These are phyloP conservation scores for Trissolcus japonicus DNA, from an alignment of 2,888 invertebrate genomes.

Conservation along the genomic window DNA sequence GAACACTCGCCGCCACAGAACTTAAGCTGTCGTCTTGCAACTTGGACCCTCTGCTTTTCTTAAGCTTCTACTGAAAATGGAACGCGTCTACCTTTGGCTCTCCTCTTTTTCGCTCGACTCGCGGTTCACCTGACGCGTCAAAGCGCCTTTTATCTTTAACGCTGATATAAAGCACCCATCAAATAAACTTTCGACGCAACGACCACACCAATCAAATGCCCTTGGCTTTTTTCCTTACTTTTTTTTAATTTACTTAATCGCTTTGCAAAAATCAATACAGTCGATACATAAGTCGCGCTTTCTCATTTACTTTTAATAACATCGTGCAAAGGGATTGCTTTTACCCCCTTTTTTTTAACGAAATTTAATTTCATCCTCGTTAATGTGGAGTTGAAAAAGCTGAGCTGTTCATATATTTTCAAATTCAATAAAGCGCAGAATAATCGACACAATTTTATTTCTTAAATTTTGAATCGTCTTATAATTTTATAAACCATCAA, in stretches of 20 bases:
- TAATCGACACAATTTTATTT: slow-evolving; percentile 19
- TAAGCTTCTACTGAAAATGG: slow-evolving; percentile 50
- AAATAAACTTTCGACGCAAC: slow-evolving; percentile 35
- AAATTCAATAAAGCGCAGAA: slow-evolving; percentile 24
- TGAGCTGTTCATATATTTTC: slow-evolving; percentile 17
- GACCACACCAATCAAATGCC: slow-evolving; percentile 31
- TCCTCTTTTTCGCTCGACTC: slow-evolving; percentile 18
- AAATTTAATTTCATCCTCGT: no score
- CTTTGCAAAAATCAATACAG: slow-evolving; percentile 25
- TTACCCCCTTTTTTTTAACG: not conserved
- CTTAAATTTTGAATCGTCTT: slow-evolving; percentile 37
- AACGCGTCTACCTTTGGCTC: slow-evolving; percentile 27
- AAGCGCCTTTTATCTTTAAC: slow-evolving; percentile 35
- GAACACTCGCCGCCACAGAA: slow-evolving; percentile 33
- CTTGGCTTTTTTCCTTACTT: slow-evolving; percentile 10
- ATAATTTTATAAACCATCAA: slow-evolving; percentile 46
- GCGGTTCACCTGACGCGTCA: slow-evolving; percentile 41
- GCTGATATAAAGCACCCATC: slow-evolving; percentile 35
- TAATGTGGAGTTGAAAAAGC: slow-evolving; percentile 8
- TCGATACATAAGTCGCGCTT: not conserved
- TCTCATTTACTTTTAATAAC: not conserved
- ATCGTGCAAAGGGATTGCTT: not conserved
- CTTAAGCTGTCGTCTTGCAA: slow-evolving; percentile 42
- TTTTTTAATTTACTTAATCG: slow-evolving; percentile 36
- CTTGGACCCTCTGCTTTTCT: slow-evolving; percentile 57